Conservation (phyloP, 2,888 invertebrate species). For the Spodoptera picta region DNA sequence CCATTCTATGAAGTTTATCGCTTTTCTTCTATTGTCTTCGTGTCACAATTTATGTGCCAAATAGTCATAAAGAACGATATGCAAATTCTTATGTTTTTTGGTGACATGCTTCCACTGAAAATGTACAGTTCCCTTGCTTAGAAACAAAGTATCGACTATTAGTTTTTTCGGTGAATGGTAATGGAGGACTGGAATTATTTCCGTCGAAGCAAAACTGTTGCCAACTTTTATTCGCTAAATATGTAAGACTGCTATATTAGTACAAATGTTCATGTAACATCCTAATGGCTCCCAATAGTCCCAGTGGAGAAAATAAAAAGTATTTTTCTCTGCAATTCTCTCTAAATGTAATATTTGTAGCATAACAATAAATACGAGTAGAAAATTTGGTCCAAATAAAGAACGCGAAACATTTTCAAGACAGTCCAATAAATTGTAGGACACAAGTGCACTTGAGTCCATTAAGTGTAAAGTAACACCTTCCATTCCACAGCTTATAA, state of each 20-base stretch:
- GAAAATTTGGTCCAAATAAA: constrained; percentile 27
- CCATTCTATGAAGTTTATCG: constrained; percentile 47
- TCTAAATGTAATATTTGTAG: background rate
- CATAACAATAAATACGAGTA: constrained; percentile 14
- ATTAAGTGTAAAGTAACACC: constrained; percentile 62
- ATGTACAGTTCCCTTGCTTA: background rate
- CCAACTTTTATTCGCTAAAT: no score
- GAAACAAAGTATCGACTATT: background rate
- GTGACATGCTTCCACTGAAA: background rate
- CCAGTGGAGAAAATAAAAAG: no score
- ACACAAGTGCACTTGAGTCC: constrained; percentile 62
- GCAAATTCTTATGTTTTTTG: constrained; percentile 11
- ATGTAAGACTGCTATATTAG: no score
- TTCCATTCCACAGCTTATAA: constrained; percentile 52
- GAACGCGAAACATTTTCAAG: constrained; percentile 29
- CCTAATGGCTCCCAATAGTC: no score
- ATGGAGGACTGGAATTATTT: background rate
- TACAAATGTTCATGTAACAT: no score
- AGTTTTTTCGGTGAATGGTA: background rate
- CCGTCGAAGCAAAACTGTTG: no score
- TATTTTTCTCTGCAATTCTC: no score
- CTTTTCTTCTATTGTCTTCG: constrained; percentile 47
- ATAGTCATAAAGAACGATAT: constrained; percentile 21
- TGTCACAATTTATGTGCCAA: constrained; percentile 42
- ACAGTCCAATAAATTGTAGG: constrained; percentile 49